Evolutionary conservation across 1,140 invertebrate species (phyloP), one percentile per base, ranked within the genome.

Genomic region (Coelopa frigida): DNA sequence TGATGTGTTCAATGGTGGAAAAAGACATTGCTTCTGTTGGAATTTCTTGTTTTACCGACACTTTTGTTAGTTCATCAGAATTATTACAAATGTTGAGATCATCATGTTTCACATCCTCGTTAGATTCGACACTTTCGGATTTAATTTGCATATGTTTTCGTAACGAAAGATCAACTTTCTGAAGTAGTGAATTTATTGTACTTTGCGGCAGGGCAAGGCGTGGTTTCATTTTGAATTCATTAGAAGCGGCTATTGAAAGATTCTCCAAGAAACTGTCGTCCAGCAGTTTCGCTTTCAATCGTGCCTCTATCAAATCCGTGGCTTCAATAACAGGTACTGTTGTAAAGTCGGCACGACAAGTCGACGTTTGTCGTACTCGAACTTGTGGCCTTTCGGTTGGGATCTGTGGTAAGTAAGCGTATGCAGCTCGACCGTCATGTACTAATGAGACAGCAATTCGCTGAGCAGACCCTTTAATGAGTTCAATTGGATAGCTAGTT

Each of bases 331-430:
- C 26, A 8, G 48, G 32, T 24, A 38, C 43, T 48, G 52, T 31
- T 46, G 48, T 1, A 27, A 43, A 32, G 42, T 66, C 62, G 46
- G 36, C 55, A 22, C 60, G 58, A 6, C 26, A 33, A 11, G 55
- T 52, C 8, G 60, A 59, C 10, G 36, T 49, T 4, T 61, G 48
- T 29, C 63, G 63, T 0, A 60, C 52, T 1, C 63, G 53, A 35
- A 67, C 67, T 38, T 60, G 60, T 5, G 63, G 63, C 3, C 63
- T 51, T 42, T 67, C 60, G 1, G 63, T 51, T 3, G 63, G 63
- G 38, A 67, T 21, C 42, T 66, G 60, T 8, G 63, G 63, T 17
- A 59, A 32, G 21, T 63, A 61, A 5, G 57, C 54, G 10, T 59
- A 59, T 3, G 59, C 58, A 5, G 63, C 63, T 2, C 51, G 52